Evolutionary conservation across 2,113 vertebrate genomes (phyloP).

Genomic region (Epinephelus moara): DNA sequence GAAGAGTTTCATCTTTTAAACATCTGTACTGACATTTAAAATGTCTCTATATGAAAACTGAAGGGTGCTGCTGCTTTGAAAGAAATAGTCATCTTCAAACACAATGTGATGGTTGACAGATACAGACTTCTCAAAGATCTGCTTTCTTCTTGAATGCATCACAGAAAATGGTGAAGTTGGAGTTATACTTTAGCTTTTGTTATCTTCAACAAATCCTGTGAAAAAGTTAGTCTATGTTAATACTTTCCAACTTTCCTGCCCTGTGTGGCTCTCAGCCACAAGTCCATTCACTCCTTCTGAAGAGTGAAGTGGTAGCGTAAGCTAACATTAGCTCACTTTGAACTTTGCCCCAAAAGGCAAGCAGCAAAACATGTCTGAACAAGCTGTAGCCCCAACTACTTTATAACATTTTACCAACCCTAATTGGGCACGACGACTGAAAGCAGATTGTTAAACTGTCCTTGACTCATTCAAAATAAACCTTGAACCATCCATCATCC

Average conservation of each 20-base stretch:
- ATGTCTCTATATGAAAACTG: conserved; percentile 4
- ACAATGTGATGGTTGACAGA: conserved; percentile 11
- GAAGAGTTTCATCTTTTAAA: conserved; percentile 42
- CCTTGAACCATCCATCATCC: no score
- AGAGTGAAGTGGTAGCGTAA: neutral
- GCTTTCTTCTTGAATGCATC: conserved; percentile 3
- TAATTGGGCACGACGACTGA: no score
- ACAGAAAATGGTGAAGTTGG: neutral
- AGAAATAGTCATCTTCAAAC: conserved; percentile 5
- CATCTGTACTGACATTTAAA: conserved; percentile 46
- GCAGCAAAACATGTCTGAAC: no score
- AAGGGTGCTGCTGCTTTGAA: neutral
- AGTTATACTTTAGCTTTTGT: neutral
- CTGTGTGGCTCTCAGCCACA: neutral
- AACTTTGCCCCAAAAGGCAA: no score
- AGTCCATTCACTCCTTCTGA: neutral
- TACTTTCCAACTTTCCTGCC: no score
- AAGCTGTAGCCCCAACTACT: no score
- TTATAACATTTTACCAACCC: no score
- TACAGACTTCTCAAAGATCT: neutral
- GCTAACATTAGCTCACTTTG: no score
- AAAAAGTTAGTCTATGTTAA: neutral
- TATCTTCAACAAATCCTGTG: neutral
- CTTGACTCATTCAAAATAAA: no score
- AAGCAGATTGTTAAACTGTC: no score